These are phyloP conservation scores for Drosophila koepferae DNA, from an alignment of 2,888 invertebrate genomes.

Conservation along the genomic window DNA sequence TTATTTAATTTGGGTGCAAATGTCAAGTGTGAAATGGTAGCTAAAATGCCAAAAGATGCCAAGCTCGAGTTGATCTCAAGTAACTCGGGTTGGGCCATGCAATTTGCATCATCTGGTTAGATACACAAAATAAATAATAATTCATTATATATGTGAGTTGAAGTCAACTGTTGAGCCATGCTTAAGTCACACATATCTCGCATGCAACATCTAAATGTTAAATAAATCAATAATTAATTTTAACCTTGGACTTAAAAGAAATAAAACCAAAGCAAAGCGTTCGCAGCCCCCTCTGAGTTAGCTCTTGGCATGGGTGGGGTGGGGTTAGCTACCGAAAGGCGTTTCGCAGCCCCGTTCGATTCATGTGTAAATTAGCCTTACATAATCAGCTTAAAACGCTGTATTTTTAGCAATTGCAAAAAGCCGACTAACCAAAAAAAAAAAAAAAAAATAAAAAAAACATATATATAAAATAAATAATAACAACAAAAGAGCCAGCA, in stretches of 20 bases:
- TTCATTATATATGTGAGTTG: neutral
- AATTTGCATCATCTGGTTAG: constrained; percentile 32
- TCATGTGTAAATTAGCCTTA: constrained; percentile 79
- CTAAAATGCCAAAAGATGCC: constrained; percentile 59
- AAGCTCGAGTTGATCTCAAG: constrained; percentile 37
- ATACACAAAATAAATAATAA: neutral
- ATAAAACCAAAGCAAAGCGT: constrained; percentile 59
- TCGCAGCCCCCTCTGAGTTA: neutral
- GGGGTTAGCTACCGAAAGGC: constrained; percentile 45
- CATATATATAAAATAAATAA: constrained; percentile 8
- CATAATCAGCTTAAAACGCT: constrained; percentile 72
- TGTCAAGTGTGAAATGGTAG: constrained; percentile 68
- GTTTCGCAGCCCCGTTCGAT: constrained; percentile 53
- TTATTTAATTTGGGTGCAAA: constrained; percentile 45
- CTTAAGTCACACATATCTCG: constrained; percentile 33
- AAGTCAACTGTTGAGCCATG: constrained; percentile 18
- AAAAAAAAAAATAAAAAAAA: constrained; percentile 9
- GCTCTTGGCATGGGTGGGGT: constrained; percentile 9
- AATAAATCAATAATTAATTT: constrained; percentile 73
- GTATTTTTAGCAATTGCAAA: constrained; percentile 78
- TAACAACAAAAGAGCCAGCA: constrained; percentile 17
- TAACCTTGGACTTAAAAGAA: constrained; percentile 79
- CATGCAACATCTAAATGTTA: constrained; percentile 61
- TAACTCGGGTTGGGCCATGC: constrained; percentile 42
- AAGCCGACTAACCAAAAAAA: constrained; percentile 43